Percentiles rank a stretch among this genome's conserved stretches.
phyloP scores from a whole-genome alignment of 2,888 invertebrate species.

The Helleia helle region DNA sequence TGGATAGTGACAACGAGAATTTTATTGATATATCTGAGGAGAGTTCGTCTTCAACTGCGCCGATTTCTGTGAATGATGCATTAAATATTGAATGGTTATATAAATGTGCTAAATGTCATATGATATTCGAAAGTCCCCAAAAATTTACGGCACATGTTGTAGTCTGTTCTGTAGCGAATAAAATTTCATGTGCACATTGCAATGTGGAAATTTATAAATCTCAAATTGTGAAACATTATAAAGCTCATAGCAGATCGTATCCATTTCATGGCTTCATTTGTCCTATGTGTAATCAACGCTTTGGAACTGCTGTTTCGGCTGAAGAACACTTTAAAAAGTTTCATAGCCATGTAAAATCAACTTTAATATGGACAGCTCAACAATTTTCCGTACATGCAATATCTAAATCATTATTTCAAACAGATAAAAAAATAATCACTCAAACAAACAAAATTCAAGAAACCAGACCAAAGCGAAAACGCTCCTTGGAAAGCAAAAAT shows the following conservation, averaged over 20 bases:
- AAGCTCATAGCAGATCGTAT: too few species aligned
- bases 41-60: slow-evolving; percentile 18
- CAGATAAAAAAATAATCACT: too few species aligned
- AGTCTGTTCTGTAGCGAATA: slow-evolving; percentile 17
- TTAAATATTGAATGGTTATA: slow-evolving; percentile 21
- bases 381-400: too few species aligned
- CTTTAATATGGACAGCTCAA: too few species aligned
- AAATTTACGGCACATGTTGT: slow-evolving; percentile 37
- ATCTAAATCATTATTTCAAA: too few species aligned
- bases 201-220: slow-evolving; percentile 15
- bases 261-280: too few species aligned
- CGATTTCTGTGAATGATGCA: not conserved
- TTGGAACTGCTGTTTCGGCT: too few species aligned
- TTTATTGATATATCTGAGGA: slow-evolving; percentile 32
- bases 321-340: not conserved
- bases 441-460: too few species aligned
- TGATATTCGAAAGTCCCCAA: slow-evolving; percentile 20
- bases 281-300: too few species aligned
- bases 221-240: slow-evolving; percentile 34
- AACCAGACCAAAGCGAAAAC: slow-evolving; percentile 14
- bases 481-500: slow-evolving; percentile 11
- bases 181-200: slow-evolving; percentile 28
- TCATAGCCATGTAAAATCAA: too few species aligned
- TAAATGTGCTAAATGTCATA: slow-evolving; percentile 38
- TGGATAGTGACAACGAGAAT: slow-evolving; percentile 55